Evolutionary conservation across 2,888 invertebrate species (phyloP), one percentile per base, ranked within the genome.

Genomic region (Pogonocherus hispidulus): DNA sequence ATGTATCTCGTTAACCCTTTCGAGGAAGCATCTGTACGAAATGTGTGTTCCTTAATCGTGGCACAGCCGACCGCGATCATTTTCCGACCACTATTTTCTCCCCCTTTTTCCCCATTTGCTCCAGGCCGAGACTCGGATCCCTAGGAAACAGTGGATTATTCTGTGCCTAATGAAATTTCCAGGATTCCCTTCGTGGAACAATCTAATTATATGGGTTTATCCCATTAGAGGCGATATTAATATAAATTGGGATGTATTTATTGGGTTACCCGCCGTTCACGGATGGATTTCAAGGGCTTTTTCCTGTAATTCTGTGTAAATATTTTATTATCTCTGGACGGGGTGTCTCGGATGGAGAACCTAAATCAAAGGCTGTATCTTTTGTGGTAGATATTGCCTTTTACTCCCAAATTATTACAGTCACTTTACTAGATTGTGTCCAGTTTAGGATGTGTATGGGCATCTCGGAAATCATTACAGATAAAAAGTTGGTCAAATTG

Each of bases 131-230:
- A n/a, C n/a, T n/a, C n/a, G n/a, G n/a, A n/a, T n/a, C n/a, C n/a
- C n/a, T n/a, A n/a, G n/a, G n/a, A 64, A 51, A 62, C 44, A 59
- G 37, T 57, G 59, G 54, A 46, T 47, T 62, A 62, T 62, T 67
- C 67, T 46, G 57, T 65, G 64, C 63, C 65, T 67, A 67, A 70
- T 67, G 67, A 70, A 70, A 70, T 70, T 67, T 67, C 49, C 65
- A 37, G 67, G 56, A 67, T 63, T 57, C 67, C 57, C 37, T 54
- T 52, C 57, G 56, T 51, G 46, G 57, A 70, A 67, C 67, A 63
- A 67, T 70, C 67, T 70, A 67, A 70, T 67, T 70, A 67, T 63
- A 56, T 32, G 56, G 70, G 67, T 64, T 67, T 27, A 65, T 64
- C 64, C 63, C 59, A 59, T 63, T 54, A 66, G 64, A 8, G 55